A percentile compares a stretch with the other conserved stretches of the same genome.
phyloP scores from a whole-genome alignment of 2,113 vertebrate species.

The Fregata magnificens region DNA sequence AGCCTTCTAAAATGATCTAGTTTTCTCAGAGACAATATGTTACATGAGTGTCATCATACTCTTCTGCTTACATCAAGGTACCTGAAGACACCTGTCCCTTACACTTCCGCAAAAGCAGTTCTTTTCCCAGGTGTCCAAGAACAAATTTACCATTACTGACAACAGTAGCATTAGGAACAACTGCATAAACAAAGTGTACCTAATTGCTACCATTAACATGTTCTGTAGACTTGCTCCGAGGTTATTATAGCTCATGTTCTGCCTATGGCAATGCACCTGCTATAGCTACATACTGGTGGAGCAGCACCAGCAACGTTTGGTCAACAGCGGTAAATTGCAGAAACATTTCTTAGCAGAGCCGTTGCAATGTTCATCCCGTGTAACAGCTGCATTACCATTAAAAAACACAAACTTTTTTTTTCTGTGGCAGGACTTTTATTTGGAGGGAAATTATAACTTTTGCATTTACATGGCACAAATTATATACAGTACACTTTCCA shows the following conservation, averaged over 20 bases:
- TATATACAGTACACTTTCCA: constrained; percentile 73
- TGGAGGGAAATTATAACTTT: constrained; percentile 67
- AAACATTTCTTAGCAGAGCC: neutral
- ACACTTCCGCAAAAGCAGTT: neutral
- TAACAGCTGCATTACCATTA: neutral
- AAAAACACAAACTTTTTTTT: neutral
- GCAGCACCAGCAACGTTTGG: neutral
- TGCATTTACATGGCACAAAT: constrained; percentile 75
- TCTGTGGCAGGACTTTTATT: constrained; percentile 77
- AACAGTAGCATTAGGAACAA: neutral
- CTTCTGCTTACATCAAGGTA: neutral
- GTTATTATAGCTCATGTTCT: neutral
- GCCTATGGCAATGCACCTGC: neutral
- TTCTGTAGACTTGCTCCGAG: neutral
- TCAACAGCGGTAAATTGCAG: neutral
- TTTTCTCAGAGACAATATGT: neutral
- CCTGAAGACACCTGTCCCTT: neutral
- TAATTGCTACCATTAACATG: fast-evolving
- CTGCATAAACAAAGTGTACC: neutral
- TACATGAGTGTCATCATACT: fast-evolving
- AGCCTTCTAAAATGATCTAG: neutral
- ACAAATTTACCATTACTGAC: neutral
- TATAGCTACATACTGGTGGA: neutral
- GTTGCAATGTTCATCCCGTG: neutral
- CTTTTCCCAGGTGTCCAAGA: neutral